A percentile compares a stretch with the other conserved stretches of the same genome.
phyloP scores from a whole-genome alignment of 2,888 invertebrate species.

The Acrobasis suavella region DNA sequence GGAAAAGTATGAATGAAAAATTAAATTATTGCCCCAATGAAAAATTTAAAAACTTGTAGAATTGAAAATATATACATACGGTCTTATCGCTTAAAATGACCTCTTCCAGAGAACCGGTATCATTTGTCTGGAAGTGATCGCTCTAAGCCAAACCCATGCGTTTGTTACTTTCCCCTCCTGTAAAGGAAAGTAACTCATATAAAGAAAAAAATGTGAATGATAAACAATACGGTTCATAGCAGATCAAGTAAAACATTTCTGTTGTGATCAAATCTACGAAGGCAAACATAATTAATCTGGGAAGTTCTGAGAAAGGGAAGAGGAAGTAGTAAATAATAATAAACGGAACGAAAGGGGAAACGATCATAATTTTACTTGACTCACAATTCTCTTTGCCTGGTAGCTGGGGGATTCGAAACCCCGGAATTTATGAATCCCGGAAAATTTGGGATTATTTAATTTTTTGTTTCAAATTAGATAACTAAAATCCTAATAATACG shows the following conservation, averaged over 20 bases:
- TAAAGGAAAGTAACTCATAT: too few relatives aligned
- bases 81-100: neutral
- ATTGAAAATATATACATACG: neutral
- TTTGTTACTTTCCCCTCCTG: too few relatives aligned
- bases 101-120: too few relatives aligned
- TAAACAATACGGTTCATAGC: neutral
- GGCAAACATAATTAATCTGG: constrained; percentile 12
- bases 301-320: constrained; percentile 12
- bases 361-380: constrained; percentile 9
- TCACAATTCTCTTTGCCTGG: constrained; percentile 13
- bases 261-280: constrained; percentile 7
- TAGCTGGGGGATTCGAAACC: neutral
- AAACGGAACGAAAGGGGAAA: constrained; percentile 20
- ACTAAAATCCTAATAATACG: too few relatives aligned
- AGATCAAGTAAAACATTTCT: neutral
- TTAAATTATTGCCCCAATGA: too few relatives aligned
- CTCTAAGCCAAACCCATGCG: too few relatives aligned
- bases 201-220: neutral
- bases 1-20: too few relatives aligned
- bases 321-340: constrained; percentile 22
- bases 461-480: too few relatives aligned
- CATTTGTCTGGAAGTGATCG: too few relatives aligned
- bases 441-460: too few relatives aligned
- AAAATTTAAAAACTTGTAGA: too few relatives aligned
- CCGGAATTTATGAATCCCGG: too few relatives aligned